Evolutionary conservation across 1,140 invertebrate species (phyloP).

Genomic region (Periplaneta americana): DNA sequence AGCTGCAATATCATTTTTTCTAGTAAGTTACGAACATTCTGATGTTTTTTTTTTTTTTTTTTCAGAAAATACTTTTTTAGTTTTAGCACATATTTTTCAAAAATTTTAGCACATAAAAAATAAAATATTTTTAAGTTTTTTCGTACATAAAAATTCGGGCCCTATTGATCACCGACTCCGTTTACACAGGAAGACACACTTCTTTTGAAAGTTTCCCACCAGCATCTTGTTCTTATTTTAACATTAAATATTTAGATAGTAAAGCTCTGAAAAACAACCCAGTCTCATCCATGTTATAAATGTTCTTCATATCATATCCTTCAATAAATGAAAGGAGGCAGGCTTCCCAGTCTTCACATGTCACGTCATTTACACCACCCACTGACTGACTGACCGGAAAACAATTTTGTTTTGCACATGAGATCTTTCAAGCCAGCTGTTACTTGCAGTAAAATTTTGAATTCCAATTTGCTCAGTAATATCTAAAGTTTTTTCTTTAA

Average conservation of each 20-base stretch:
- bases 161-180: no score
- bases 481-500: neutral
- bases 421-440: neutral
- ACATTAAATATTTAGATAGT: neutral
- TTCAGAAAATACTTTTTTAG: no score
- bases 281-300: neutral
- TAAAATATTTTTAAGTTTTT: no score
- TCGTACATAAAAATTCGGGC: no score
- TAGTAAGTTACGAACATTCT: no score
- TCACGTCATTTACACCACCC: neutral
- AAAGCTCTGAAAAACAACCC: neutral
- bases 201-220: no score
- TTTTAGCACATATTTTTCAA: no score
- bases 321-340: neutral
- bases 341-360: neutral
- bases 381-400: neutral
- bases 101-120: no score
- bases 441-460: neutral
- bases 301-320: neutral
- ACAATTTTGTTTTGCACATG: neutral
- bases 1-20: no score
- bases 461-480: neutral
- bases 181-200: no score
- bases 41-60: no score
- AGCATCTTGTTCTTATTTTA: neutral